Evolutionary conservation across 2,113 vertebrate genomes (phyloP).

Genomic region (Lamprotornis superbus): DNA sequence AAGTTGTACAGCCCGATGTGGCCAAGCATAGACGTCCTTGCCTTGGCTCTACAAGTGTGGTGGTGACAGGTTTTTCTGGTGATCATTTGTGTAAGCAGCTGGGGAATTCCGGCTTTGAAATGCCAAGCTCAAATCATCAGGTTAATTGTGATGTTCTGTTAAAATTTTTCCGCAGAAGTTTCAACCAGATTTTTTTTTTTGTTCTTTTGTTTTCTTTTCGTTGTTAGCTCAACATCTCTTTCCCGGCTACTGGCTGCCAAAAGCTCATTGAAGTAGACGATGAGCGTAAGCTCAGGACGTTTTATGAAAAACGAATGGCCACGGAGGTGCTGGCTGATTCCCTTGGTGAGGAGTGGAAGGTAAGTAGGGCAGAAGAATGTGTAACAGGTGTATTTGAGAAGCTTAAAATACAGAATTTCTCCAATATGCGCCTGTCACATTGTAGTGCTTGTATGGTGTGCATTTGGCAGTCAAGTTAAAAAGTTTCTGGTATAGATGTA

Average conservation of each 20-base stretch:
- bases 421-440: rapidly evolving
- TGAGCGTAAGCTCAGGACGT: slow-evolving; percentile 94
- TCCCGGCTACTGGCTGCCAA: slow-evolving; percentile 97
- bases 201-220: not conserved
- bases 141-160: rapidly evolving
- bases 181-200: rapidly evolving
- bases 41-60: rapidly evolving
- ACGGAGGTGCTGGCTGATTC: slow-evolving; percentile 92
- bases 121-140: rapidly evolving
- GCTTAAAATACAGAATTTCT: rapidly evolving
- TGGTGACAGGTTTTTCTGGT: rapidly evolving
- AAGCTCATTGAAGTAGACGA: slow-evolving; percentile 98
- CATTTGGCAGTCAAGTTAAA: rapidly evolving
- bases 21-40: rapidly evolving
- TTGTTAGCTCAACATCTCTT: slow-evolving; percentile 93
- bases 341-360: slow-evolving; percentile 98
- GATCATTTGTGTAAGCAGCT: rapidly evolving
- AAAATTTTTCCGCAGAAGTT: rapidly evolving
- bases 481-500: rapidly evolving
- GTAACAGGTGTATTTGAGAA: rapidly evolving
- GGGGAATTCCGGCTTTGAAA: rapidly evolving
- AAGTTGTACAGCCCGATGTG: rapidly evolving
- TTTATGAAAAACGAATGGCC: slow-evolving; percentile 98
- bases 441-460: rapidly evolving
- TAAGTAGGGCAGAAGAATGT: not conserved